Evolutionary conservation across 2,888 invertebrate species (phyloP), one percentile per base, ranked within the genome.

Genomic region (Allophyes oxyacanthae): DNA sequence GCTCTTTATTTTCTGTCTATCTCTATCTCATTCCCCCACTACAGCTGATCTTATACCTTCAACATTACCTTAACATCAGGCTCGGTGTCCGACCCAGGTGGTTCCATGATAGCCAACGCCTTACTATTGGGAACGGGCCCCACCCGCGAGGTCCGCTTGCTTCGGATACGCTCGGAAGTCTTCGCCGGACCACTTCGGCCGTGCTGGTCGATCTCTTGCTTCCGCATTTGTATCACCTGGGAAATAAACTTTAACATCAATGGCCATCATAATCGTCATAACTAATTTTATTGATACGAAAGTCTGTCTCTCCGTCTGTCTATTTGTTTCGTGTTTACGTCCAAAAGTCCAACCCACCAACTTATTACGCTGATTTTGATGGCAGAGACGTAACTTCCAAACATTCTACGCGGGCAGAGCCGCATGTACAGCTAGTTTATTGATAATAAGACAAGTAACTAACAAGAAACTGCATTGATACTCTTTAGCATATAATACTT

Each of bases 91-190:
- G 95, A 94, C 8, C 95, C 95, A 9, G 96, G 96, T 10, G 95
- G 95, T 93, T 89, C 97, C 97, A 90, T 92, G 60, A 93, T 89
- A 6, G 93, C 93, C 3, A 94, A 79, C 6, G 92, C 86, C 14
- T 90, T 81, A 57, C 88, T 88, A 32, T 87, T 81, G 1, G 91
- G 91, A 43, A 87, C 90, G 11, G 92, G 92, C 0, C 89, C 90
- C 0, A 88, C 88, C 1, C 92, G 84, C 0, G 91, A 89, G 0
- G 88, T 88, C 7, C 95, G 88, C 83, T 95, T 95, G 77, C 94
- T 96, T 77, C 96, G 95, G 28, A 97, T 96, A 3, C 97, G 92
- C 79, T 97, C 97, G 50, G 96, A 96, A 2, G 95, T 95, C 89
- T 96, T 96, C 0, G 95, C 95, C 0, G 95, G 91, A 0, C 91